Conservation (phyloP, 2,797 vertebrate genomes). For the Agapornis canus region DNA sequence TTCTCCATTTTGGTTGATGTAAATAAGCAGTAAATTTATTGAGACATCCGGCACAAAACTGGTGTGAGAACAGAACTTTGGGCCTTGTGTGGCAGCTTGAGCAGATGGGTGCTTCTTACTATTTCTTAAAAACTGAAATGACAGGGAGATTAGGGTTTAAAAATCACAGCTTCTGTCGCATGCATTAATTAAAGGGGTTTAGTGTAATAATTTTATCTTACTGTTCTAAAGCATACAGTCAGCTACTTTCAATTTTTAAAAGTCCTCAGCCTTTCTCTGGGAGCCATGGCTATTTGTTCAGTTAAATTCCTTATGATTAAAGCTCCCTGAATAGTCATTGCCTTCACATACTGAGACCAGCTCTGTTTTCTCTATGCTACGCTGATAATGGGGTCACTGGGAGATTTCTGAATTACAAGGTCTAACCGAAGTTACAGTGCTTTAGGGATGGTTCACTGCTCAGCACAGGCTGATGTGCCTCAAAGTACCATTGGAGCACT, state of each 20-base stretch:
- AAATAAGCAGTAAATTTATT: constrained; percentile 67
- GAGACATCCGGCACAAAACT: constrained; percentile 62
- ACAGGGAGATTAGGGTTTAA: constrained; percentile 67
- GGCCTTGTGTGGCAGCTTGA: constrained; percentile 59
- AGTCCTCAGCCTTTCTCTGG: constrained; percentile 28
- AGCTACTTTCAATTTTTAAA: constrained; percentile 53
- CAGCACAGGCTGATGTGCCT: background rate
- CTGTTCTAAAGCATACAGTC: constrained; percentile 47
- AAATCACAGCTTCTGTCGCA: constrained; percentile 64
- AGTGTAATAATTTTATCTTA: constrained; percentile 52
- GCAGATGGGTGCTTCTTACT: constrained; percentile 66
- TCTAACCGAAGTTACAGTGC: background rate
- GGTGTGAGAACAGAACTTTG: constrained; percentile 71
- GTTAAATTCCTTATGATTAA: constrained; percentile 69
- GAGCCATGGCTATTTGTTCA: constrained; percentile 45
- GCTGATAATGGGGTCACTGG: constrained; percentile 56
- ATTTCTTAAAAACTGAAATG: constrained; percentile 71
- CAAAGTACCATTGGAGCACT: background rate
- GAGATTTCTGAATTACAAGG: constrained; percentile 49
- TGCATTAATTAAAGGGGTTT: constrained; percentile 67
- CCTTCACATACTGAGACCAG: background rate
- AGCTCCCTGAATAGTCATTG: constrained; percentile 51
- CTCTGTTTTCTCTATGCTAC: constrained; percentile 42
- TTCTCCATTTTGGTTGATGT: constrained; percentile 62
- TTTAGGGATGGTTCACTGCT: constrained; percentile 30